Base-by-base conservation (phyloP, 1,140 invertebrate genomes). In the Acyrthosiphon pisum region DNA sequence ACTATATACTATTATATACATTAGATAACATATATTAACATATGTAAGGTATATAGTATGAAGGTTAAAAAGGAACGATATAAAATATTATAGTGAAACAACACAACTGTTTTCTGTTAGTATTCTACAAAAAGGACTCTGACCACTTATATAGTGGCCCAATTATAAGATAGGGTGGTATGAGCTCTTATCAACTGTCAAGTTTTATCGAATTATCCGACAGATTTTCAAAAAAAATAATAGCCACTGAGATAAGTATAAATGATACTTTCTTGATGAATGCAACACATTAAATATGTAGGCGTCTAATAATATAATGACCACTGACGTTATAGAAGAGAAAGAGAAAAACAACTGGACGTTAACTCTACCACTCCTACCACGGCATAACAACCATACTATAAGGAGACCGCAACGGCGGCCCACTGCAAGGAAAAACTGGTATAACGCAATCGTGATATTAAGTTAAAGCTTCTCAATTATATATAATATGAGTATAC, bases 341-440 rank as follows among this genome's bases (percentile, higher is more conserved):
- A 90, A 90, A 68, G 89, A 90, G 14, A 90, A 53, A 68, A 90
- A 90, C 44, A 56, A 90, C 89, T 90, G 53, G 53, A 90, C 89
- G 18, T 68, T 90, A 90, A 90, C 88, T 37, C 37, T 60, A 18
- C 6, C 88, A 18, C 41, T 44, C 37, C 53, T 11, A 44, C 37
- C 53, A 20, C 89, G 8, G 48, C 6, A 60, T 46, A 68, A 90
- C 46, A 68, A 0, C 60, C 14, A n/a, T 68, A 90, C 44, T 68
- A 44, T 76, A 76, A 76, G 60, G 30, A 76, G 60, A 18, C 60
- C 35, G 35, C 89, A 26, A 30, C 30, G 26, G 30, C 53, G 56
- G 37, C 7, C n/a, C 26, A 48, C 9, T 50, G 22, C 22, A 89
- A 89, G 35, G 9, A 56, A 56, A 89, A 89, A 53, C n/a, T 89